Evolutionary conservation across 2,113 vertebrate genomes (phyloP), one percentile per base, ranked within the genome.

Genomic region (Chrysemys picta): DNA sequence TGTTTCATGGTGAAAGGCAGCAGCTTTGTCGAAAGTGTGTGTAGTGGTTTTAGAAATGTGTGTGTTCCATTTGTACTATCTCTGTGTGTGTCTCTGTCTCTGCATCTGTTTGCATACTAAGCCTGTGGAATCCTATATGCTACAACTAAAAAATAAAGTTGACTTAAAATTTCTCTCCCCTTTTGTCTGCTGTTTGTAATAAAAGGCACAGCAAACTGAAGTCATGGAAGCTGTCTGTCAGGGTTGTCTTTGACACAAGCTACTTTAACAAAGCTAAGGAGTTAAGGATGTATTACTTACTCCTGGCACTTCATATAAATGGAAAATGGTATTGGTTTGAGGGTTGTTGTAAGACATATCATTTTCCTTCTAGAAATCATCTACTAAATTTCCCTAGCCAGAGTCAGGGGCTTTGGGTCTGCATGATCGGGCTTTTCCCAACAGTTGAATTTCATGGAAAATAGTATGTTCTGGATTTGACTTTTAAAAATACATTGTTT

Each of bases 1-100:
- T 83, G 83, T 91, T 97, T 96, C 94, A 62, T 62, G 27, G 29
- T 16, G 59, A 62, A 62, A 31, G 13, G 59, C 13, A 62, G 13
- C 59, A 62, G 25, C 13, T 62, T 62, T 16, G 29, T 62, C 13
- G 13, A 62, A 62, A 38, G 86, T 78, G 45, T 91, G 50, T 91
- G 47, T 59, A 84, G 82, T 0, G 0, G 3, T 82, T 19, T 57
- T 81, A 84, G 24, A 89, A 47, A 47, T 35, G 4, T 86, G 81
- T 38, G 3, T 84, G 54, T 92, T 80, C 56, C 8, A 11, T 69
- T 94, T 88, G 25, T 92, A 49, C 78, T 42, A 8, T 53, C 52
- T 53, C 5, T 57, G 47, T 45, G 21, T 82, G 49, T 87, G n/a
- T 56, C 22, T 91, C 8, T 31, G 10, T 62, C 29, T 62, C 13